Conservation (phyloP, 2,113 vertebrate species). For the Neotragus pygmaeus region DNA sequence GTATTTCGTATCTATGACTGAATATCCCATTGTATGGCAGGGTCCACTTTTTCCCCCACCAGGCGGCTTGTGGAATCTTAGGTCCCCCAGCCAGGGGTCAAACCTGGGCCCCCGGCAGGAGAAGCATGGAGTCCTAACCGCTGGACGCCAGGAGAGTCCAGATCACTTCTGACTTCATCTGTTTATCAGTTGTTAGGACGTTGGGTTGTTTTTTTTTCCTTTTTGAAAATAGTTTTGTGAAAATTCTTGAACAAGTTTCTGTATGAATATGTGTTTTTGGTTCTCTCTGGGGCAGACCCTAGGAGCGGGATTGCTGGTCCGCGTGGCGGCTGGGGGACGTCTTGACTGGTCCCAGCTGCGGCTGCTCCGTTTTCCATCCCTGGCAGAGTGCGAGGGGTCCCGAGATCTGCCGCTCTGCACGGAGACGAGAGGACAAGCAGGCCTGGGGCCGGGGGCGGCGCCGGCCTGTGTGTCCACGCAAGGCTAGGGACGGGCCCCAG, state of each 20-base stretch:
- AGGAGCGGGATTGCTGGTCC: background rate
- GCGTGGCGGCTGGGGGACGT: background rate
- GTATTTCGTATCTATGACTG: background rate
- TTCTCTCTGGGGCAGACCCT: background rate
- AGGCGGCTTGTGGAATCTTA: fast-evolving
- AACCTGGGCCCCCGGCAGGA: background rate
- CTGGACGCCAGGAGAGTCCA: background rate
- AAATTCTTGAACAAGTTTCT: background rate
- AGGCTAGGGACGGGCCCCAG: no score
- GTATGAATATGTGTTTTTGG: fast-evolving
- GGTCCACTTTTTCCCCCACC: background rate
- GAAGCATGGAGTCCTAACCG: background rate
- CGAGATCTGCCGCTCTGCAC: fast-evolving
- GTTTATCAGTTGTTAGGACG: background rate
- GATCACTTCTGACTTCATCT: background rate
- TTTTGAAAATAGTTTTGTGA: background rate
- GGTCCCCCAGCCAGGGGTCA: background rate
- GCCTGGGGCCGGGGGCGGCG: background rate
- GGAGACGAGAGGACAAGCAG: background rate
- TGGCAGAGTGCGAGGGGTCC: background rate
- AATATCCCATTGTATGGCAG: background rate
- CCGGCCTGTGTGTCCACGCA: fast-evolving
- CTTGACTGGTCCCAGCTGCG: background rate
- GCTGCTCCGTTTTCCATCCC: background rate
- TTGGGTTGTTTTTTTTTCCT: background rate